Conservation (phyloP, 1,140 invertebrate genomes). For the Eurosta solidaginis region DNA sequence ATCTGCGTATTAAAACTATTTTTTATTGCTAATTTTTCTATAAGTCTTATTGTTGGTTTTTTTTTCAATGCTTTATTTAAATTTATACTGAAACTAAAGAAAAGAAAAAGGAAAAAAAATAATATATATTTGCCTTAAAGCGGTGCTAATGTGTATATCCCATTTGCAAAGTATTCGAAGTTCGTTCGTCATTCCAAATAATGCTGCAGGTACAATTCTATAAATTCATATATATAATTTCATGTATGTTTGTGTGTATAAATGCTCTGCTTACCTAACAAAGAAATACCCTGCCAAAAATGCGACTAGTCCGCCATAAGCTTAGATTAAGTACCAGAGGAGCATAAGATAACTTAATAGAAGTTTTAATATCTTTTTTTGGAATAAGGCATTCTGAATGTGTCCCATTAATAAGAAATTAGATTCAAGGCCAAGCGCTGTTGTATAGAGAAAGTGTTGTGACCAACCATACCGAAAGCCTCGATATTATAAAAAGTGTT, state of each 20-base stretch:
- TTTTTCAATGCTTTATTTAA: neutral
- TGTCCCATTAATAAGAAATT: no score
- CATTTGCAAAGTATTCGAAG: neutral
- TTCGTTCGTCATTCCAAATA: neutral
- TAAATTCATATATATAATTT: slow-evolving; percentile 1
- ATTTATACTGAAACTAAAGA: neutral
- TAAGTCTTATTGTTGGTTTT: slow-evolving; percentile 15
- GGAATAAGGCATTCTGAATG: no score
- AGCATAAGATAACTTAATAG: no score
- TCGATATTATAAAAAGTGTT: no score
- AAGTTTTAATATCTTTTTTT: no score
- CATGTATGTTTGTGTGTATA: neutral
- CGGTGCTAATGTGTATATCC: slow-evolving; percentile 10
- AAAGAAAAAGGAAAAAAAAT: neutral
- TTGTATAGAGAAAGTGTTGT: no score
- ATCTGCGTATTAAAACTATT: neutral
- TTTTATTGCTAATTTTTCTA: slow-evolving; percentile 18
- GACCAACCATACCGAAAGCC: no score
- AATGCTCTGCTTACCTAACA: neutral
- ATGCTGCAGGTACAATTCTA: neutral
- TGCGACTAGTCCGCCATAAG: no score
- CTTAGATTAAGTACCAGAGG: no score
- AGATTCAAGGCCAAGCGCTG: no score
- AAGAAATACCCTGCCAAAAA: no score
- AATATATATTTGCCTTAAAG: neutral